Percentiles rank a stretch among this genome's conserved stretches.
Conservation (phyloP, 2,888 invertebrate species). For the Chrysina gloriosa region DNA sequence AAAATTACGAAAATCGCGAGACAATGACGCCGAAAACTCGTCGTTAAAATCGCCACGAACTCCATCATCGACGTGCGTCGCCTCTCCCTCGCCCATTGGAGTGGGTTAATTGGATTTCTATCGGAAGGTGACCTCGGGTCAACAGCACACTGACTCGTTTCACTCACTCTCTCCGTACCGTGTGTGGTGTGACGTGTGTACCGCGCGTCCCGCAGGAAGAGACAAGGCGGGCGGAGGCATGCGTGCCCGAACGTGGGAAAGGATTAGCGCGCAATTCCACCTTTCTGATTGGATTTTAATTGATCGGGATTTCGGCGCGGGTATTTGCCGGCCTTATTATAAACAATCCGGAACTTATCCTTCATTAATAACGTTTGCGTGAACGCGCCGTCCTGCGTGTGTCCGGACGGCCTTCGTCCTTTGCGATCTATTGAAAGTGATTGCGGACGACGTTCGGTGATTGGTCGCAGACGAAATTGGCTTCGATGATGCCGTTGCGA, state of each 20-base stretch:
- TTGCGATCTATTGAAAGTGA: constrained; percentile 21
- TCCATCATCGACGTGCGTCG: no score
- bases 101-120: constrained; percentile 43
- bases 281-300: constrained; percentile 60
- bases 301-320: constrained; percentile 50
- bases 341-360: constrained; percentile 37
- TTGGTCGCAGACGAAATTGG: constrained; percentile 17
- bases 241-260: constrained; percentile 1
- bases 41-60: constrained; percentile 2
- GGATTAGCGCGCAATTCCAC: constrained; percentile 48
- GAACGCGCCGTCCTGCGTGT: not conserved
- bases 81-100: constrained; percentile 13
- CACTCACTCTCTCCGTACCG: not conserved
- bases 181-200: no score
- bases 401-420: not conserved
- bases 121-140: constrained; percentile 43
- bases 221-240: not conserved
- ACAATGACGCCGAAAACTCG: not conserved
- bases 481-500: not conserved
- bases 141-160: constrained; percentile 31
- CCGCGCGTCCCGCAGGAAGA: constrained; percentile 7
- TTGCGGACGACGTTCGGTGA: constrained; percentile 29
- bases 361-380: constrained; percentile 36
- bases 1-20: no score
- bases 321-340: constrained; percentile 43